phyloP scores from a whole-genome alignment of 2,888 invertebrate genomes.

The Carterocephalus palaemon region DNA sequence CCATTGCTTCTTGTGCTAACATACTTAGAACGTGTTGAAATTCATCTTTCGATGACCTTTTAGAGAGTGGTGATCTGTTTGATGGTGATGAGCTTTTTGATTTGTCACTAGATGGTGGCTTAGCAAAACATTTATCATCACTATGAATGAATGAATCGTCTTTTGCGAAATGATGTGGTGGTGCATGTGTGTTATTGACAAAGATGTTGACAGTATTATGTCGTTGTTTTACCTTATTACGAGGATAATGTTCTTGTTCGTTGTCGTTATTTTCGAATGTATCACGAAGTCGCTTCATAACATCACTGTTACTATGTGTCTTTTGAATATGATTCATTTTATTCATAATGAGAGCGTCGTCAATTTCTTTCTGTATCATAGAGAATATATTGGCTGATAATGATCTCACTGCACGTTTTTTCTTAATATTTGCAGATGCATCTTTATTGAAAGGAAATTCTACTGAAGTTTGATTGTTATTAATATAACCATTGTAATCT shows the following conservation, averaged over 20 bases:
- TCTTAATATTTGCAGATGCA: conserved; percentile 75
- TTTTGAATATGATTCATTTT: conserved; percentile 77
- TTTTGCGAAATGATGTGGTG: conserved; percentile 72
- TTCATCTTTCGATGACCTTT: conserved; percentile 71
- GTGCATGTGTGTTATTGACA: conserved; percentile 69
- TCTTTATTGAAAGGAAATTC: conserved; percentile 62
- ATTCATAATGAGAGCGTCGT: conserved; percentile 76
- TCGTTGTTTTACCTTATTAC: conserved; percentile 76
- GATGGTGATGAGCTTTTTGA: conserved; percentile 79
- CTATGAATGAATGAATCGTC: conserved; percentile 74
- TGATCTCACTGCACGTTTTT: conserved; percentile 89
- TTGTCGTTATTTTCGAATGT: conserved; percentile 69
- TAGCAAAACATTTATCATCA: conserved; percentile 71
- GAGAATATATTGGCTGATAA: conserved; percentile 91
- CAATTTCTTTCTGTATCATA: conserved; percentile 83
- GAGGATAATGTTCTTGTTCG: conserved; percentile 63
- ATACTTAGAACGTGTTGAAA: conserved; percentile 86
- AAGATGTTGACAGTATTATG: conserved; percentile 73
- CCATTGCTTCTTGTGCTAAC: conserved; percentile 86
- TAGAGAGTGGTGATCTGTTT: conserved; percentile 73
- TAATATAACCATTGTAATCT: conserved; percentile 69
- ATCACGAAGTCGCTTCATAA: conserved; percentile 71
- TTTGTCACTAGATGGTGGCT: conserved; percentile 73
- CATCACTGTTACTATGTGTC: conserved; percentile 81
- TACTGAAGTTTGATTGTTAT: conserved; percentile 64